Percentiles rank a stretch among this genome's conserved stretches.
Evolutionary conservation across 1,140 invertebrate species (phyloP).

Genomic region (Panagrolaimus sp.): DNA sequence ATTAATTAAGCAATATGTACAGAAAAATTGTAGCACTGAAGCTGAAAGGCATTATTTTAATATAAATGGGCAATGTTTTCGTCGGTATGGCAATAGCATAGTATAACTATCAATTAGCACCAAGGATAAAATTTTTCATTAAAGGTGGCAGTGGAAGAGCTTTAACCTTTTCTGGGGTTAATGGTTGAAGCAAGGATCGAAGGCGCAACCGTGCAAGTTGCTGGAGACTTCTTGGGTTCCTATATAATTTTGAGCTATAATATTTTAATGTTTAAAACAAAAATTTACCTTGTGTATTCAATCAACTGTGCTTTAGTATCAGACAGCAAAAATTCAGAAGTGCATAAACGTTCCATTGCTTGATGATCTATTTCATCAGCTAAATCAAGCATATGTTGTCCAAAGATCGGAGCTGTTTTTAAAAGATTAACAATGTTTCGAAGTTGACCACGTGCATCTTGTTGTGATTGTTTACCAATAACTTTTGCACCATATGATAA

Average conservation of each 20-base stretch:
- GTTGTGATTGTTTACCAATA: conserved; percentile 11
- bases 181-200: conserved; percentile 15
- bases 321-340: not conserved
- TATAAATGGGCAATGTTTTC: too few relatives aligned
- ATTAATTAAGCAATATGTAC: too few relatives aligned
- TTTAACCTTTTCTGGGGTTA: conserved; percentile 17
- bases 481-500: conserved; percentile 25
- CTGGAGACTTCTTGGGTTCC: conserved; percentile 13
- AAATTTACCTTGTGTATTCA: not conserved
- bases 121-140: conserved; percentile 19
- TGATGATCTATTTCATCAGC: conserved; percentile 8
- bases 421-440: conserved; percentile 21
- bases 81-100: too few relatives aligned
- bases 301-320: not conserved
- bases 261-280: too few relatives aligned
- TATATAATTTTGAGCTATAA: too few relatives aligned
- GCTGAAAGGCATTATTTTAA: too few relatives aligned
- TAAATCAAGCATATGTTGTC: conserved; percentile 8
- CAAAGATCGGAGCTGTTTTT: not conserved
- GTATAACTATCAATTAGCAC: not conserved
- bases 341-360: conserved; percentile 1
- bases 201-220: conserved; percentile 18
- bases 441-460: conserved; percentile 25
- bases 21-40: too few relatives aligned
- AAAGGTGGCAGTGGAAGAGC: conserved; percentile 22